Percentiles rank a stretch among this genome's conserved stretches.
Conservation (phyloP, 2,888 invertebrate genomes). For the Graphium colonna region DNA sequence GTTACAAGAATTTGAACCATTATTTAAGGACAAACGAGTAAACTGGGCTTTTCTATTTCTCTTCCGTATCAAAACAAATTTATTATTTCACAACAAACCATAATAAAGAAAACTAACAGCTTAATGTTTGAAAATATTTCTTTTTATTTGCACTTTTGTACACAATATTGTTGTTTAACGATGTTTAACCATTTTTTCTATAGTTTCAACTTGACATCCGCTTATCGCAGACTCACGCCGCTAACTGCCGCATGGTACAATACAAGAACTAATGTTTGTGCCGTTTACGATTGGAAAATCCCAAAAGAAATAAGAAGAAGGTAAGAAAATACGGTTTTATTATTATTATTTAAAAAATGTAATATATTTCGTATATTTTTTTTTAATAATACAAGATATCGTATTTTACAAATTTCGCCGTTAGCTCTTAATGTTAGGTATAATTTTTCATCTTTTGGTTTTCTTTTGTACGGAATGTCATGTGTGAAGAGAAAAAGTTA, state of each 20-base stretch:
- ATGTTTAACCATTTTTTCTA: too few relatives aligned
- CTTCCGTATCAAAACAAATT: neutral
- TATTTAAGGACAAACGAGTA: neutral
- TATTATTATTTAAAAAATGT: neutral
- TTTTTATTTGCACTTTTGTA: neutral
- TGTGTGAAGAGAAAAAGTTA: too few relatives aligned
- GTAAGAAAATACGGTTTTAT: neutral
- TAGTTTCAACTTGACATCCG: neutral
- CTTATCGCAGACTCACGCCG: slow-evolving; percentile 5
- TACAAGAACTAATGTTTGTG: neutral
- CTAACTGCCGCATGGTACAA: slow-evolving; percentile 11
- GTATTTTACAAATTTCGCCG: too few relatives aligned
- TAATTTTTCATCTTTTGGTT: too few relatives aligned
- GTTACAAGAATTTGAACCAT: neutral
- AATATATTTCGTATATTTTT: too few relatives aligned
- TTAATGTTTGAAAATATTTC: neutral
- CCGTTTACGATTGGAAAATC: neutral
- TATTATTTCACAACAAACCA: neutral
- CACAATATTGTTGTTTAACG: neutral
- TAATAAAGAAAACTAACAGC: too few relatives aligned
- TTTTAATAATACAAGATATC: too few relatives aligned
- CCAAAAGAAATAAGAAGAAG: neutral
- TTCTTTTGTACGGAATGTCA: too few relatives aligned
- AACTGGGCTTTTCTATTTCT: neutral
- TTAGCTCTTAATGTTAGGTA: too few relatives aligned